Evolutionary conservation across 1,140 invertebrate genomes (phyloP), one percentile per base, ranked within the genome.

Genomic region (Macrobrachium nipponense): DNA sequence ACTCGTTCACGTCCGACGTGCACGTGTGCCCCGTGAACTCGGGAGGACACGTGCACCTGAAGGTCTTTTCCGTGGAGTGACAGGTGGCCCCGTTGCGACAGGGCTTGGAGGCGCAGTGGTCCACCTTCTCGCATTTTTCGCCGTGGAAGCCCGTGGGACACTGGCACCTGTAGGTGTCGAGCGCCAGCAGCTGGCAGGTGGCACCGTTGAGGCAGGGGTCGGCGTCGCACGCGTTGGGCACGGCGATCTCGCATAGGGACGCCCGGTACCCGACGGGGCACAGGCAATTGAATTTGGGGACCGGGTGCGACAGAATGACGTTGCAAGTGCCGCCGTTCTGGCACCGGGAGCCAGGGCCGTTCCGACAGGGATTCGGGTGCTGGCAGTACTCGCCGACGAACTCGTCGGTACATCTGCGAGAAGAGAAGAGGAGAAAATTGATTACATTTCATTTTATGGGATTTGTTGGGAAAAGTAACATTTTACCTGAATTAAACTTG

Each of bases 351-450:
- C 93, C 94, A 0, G 94, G 94, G 8, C 95, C 96, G 73, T 96
- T 97, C 90, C 96, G 94, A 91, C 98, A 99, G 0, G 98, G 97
- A 92, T 98, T 98, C 86, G 94, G 92, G 91, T 97, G 94, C 90
- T 98, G 96, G 90, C 98, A 99, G 92, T 97, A 98, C 91, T 98
- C 96, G 88, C 97, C 97, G 66, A 97, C 96, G 92, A 95, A 98
- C 90, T 95, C 94, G 23, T 95, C 94, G 82, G 96, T 96, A 91
- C 98, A 99, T 90, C 97, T 98, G 95, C 80, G 93, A 96, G 92
- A 92, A 92, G 92, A 92, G 89, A 89, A 90, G 89, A 43, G 23
- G 51, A 5, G 36, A 15, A n/a, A 23, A 20, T 84, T 84, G 44
- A 59, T 23, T 18, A 79, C 60, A 14, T 61, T 18, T 20, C 18